Evolutionary conservation across 2,113 vertebrate species (phyloP), one percentile per base, ranked within the genome.

Genomic region (Mobula birostris): DNA sequence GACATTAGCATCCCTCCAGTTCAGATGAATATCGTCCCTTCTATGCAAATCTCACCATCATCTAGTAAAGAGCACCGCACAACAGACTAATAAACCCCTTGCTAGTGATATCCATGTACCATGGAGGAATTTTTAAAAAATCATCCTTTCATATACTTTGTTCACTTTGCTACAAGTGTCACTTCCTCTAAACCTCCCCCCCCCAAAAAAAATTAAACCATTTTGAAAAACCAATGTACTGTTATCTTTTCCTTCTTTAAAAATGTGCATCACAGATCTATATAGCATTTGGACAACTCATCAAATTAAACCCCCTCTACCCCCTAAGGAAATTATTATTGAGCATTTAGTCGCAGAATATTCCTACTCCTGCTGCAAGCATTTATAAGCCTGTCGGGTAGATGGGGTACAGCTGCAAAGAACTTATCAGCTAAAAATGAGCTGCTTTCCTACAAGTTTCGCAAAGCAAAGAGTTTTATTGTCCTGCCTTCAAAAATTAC

Each of bases 301-400:
- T 91, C 88, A 91, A 91, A 93, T 79, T 32, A 48, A 72, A 70
- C 85, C 72, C 40, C 32, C 85, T 90, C 70, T 40, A 91, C 74
- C 61, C 94, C 70, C 72, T 78, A 93, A 76, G 94, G 94, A 94
- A 94, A 94, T 48, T 94, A 94, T 94, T 94, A 94, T 95, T 95
- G 94, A 78, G 88, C 78, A 83, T 82, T 83, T 66, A 76, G 78
- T 94, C 78, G 66, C 29, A 70, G 90, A 85, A 63, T 91, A 76
- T 94, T 94, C 74, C 85, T 40, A 17, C 40, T 83, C 77, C 88
- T 77, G 94, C 94, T 68, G 94, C 58, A 85, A 68, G 72, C 72
- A 94, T 91, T 94, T 94, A 78, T 92, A 85, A 90, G 94, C 70
- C 94, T 90, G 72, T 72, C 70, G 24, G 85, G 36, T 21, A 92